Evolutionary conservation across 2,797 vertebrate species (phyloP).

Genomic region (Ambastaia sidthimunki): DNA sequence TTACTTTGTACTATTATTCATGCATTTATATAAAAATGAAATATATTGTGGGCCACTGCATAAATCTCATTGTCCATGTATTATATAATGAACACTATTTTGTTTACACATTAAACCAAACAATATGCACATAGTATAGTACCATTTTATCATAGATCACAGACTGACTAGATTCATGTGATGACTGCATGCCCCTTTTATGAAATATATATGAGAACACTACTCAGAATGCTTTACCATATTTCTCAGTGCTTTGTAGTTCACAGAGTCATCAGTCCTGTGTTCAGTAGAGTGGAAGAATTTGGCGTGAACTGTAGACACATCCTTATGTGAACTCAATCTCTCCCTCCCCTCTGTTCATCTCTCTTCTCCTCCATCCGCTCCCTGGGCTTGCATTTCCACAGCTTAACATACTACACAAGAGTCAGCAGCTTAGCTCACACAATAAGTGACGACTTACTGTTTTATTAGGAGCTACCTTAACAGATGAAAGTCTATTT

Average conservation of each 20-base stretch:
- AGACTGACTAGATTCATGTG: neutral
- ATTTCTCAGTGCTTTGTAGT: constrained; percentile 30
- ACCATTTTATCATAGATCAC: neutral
- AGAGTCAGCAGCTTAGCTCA: constrained; percentile 24
- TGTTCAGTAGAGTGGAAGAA: constrained; percentile 46
- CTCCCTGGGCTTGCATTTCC: constrained; percentile 13
- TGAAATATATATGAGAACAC: neutral
- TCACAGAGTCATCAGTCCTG: constrained; percentile 29
- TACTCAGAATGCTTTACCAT: constrained; percentile 20
- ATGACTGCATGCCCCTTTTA: neutral
- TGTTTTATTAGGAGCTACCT: constrained; percentile 11
- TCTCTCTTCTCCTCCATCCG: constrained; percentile 5
- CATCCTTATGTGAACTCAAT: constrained; percentile 41
- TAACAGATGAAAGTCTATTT: constrained; percentile 9
- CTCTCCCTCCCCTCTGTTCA: constrained; percentile 21
- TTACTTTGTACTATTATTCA: too few relatives aligned
- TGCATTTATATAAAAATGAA: too few relatives aligned
- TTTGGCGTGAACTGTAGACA: constrained; percentile 39
- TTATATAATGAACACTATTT: too few relatives aligned
- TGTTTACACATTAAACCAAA: too few relatives aligned
- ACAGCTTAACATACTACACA: constrained; percentile 14
- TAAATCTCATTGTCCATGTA: too few relatives aligned
- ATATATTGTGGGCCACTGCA: too few relatives aligned
- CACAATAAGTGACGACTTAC: constrained; percentile 19
- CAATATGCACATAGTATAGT: neutral